Percentiles rank a stretch among this genome's conserved stretches.
These are phyloP conservation scores for Drosophila tsacasi DNA, from an alignment of 1,140 invertebrate genomes.

Conservation along the genomic window DNA sequence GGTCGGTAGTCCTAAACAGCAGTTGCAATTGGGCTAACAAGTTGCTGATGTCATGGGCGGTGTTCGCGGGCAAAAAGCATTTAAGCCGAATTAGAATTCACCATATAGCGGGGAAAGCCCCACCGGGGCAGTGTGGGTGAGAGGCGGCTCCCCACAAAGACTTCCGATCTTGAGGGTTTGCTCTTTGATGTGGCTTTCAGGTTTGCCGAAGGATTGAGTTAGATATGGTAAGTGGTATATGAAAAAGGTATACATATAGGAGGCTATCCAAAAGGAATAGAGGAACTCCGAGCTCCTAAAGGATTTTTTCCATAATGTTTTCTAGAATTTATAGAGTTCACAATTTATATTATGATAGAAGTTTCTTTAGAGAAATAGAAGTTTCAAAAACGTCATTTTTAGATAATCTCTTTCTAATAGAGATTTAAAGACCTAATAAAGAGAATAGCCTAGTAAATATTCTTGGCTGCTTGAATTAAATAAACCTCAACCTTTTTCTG, in stretches of 20 bases:
- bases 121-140: slow-evolving; percentile 44
- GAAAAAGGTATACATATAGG: no score
- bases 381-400: neutral
- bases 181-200: slow-evolving; percentile 8
- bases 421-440: neutral
- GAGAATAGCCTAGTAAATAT: no score
- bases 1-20: slow-evolving; percentile 62
- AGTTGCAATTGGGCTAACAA: slow-evolving; percentile 78
- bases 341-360: no score
- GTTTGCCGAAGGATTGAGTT: slow-evolving; percentile 12
- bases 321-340: neutral
- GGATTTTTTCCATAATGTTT: neutral
- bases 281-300: no score
- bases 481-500: no score
- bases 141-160: slow-evolving; percentile 23
- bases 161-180: neutral
- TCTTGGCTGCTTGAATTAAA: neutral
- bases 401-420: neutral
- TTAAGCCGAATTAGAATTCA: slow-evolving; percentile 28
- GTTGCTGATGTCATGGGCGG: slow-evolving; percentile 77
- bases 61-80: slow-evolving; percentile 23
- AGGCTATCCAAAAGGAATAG: neutral
- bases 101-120: no score
- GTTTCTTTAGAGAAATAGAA: neutral
- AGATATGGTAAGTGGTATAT: neutral